phyloP scores from a whole-genome alignment of 2,113 vertebrate genomes.

The Ptilorrhoa leucosticta region DNA sequence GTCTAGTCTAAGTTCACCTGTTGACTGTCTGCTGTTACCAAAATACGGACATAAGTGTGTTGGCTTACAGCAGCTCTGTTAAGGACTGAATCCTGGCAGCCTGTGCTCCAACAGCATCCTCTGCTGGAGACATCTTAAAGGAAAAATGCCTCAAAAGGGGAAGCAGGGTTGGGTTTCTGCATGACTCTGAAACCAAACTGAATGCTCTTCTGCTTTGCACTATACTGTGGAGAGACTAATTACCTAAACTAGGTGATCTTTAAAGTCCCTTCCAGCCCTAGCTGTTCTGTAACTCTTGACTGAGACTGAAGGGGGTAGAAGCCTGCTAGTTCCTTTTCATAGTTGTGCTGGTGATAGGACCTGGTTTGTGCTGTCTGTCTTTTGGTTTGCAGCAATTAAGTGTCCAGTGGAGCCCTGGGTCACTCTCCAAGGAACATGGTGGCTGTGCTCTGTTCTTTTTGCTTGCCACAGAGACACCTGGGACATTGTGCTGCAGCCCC shows the following conservation, averaged over 20 bases:
- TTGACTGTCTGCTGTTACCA: neutral
- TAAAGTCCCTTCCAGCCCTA: neutral
- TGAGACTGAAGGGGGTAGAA: neutral
- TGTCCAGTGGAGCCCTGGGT: neutral
- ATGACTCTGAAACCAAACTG: neutral
- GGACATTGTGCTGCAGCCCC: neutral
- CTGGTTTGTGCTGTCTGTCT: neutral
- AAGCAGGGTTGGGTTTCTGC: neutral
- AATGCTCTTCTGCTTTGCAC: neutral
- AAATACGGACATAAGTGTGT: neutral
- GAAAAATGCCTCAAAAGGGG: neutral
- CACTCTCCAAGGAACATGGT: neutral
- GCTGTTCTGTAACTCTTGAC: neutral
- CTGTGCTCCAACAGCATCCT: conserved; percentile 14
- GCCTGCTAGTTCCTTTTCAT: neutral
- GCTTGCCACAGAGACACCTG: neutral
- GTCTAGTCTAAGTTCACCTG: neutral
- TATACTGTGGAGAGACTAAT: neutral
- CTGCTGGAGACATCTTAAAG: neutral
- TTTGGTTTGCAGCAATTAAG: neutral
- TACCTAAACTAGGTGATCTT: neutral
- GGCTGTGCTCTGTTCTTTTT: conserved; percentile 15
- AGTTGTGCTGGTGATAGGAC: neutral
- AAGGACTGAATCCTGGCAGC: neutral
- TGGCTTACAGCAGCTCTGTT: neutral